Conservation (phyloP, 2,888 invertebrate species). For the Noctua pronuba region DNA sequence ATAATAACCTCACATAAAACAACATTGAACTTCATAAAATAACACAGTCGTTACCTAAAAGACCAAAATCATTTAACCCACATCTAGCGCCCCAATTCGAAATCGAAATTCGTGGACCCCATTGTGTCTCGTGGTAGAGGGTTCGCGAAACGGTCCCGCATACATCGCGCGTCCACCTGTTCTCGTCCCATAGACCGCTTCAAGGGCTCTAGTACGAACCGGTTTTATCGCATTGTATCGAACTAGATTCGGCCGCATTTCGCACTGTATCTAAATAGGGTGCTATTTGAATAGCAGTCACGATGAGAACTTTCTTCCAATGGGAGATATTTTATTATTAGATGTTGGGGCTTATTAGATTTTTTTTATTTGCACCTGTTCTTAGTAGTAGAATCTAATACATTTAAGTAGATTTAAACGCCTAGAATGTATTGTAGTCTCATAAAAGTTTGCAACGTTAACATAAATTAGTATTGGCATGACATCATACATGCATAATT, state of each 20-base stretch:
- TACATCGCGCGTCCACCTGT: constrained; percentile 63
- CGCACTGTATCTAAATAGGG: constrained; percentile 48
- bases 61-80: too few relatives aligned
- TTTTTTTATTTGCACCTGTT: constrained; percentile 12
- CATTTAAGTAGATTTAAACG: neutral
- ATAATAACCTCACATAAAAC: neutral
- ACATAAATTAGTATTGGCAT: neutral
- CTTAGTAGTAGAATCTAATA: neutral
- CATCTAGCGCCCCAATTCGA: neutral
- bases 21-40: neutral
- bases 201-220: constrained; percentile 61
- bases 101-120: neutral
- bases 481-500: neutral
- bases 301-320: constrained; percentile 65
- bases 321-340: constrained; percentile 58
- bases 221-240: constrained; percentile 63
- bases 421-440: neutral
- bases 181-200: constrained; percentile 73
- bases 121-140: constrained; percentile 55
- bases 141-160: constrained; percentile 61
- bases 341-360: constrained; percentile 23
- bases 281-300: constrained; percentile 57
- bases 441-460: neutral
- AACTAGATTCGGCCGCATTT: constrained; percentile 64
- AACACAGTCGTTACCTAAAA: neutral